These are phyloP conservation scores for Spodoptera picta DNA, from an alignment of 2,888 invertebrate genomes.

Conservation along the genomic window DNA sequence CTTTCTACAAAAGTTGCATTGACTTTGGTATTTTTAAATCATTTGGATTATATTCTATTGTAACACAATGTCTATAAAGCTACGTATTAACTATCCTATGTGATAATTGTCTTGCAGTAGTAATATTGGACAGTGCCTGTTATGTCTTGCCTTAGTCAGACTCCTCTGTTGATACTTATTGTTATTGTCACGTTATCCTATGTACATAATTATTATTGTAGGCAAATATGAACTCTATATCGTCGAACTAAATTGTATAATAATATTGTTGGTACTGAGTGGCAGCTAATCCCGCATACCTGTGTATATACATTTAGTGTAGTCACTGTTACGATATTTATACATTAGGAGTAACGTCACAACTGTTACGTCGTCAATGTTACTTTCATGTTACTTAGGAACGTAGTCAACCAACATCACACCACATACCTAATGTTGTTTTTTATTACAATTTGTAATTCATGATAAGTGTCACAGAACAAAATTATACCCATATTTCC, in stretches of 20 bases:
- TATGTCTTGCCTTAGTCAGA: slow-evolving; percentile 73
- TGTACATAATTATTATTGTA: slow-evolving; percentile 53
- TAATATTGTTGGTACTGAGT: slow-evolving; percentile 40
- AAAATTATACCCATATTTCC: slow-evolving; percentile 47
- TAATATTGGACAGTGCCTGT: slow-evolving; percentile 63
- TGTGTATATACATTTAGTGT: slow-evolving; percentile 42
- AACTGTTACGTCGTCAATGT: slow-evolving; percentile 63
- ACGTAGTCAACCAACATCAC: slow-evolving; percentile 44
- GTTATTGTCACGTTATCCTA: slow-evolving; percentile 43
- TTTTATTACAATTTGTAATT: slow-evolving; percentile 56
- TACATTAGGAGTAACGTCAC: slow-evolving; percentile 46
- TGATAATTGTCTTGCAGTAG: slow-evolving; percentile 41
- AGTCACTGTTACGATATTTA: slow-evolving; percentile 45
- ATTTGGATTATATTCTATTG: slow-evolving; percentile 25
- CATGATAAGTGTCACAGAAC: slow-evolving; percentile 47
- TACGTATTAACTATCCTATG: slow-evolving; percentile 22
- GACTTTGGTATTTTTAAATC: slow-evolving; percentile 2
- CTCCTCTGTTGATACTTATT: slow-evolving; percentile 53
- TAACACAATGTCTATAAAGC: slow-evolving; percentile 10
- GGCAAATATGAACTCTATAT: slow-evolving; percentile 26
- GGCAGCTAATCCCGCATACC: slow-evolving; percentile 43
- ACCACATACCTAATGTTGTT: slow-evolving; percentile 42
- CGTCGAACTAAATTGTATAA: slow-evolving; percentile 44
- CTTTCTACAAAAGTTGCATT: background rate
- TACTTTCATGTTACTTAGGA: slow-evolving; percentile 56